Evolutionary conservation across 1,140 invertebrate species (phyloP).

Genomic region (Scaptomyza pallida): DNA sequence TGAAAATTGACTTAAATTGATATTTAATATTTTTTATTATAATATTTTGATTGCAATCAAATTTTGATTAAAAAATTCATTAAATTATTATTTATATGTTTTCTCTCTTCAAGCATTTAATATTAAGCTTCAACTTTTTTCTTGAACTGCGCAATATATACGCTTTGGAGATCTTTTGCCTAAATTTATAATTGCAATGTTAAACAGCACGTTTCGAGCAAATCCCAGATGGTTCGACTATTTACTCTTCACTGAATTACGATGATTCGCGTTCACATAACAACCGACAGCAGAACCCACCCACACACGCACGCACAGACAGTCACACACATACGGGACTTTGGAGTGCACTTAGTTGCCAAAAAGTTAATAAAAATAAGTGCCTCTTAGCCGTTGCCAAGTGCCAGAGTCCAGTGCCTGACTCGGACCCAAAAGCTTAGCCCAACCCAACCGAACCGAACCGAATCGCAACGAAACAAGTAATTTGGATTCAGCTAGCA

Average conservation of each 20-base stretch:
- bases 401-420: conserved; percentile 35
- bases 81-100: too few species aligned
- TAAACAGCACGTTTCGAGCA: conserved; percentile 26
- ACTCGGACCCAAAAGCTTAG: conserved; percentile 14
- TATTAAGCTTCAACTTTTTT: background rate
- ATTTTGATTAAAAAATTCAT: too few species aligned
- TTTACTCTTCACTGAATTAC: background rate
- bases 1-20: too few species aligned
- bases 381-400: conserved; percentile 68
- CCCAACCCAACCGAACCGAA: conserved; percentile 6
- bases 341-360: conserved; percentile 74
- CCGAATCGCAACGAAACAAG: background rate
- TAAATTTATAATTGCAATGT: conserved; percentile 42
- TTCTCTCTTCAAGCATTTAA: too few species aligned
- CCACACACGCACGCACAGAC: background rate
- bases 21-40: too few species aligned
- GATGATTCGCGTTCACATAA: conserved; percentile 37
- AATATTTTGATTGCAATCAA: too few species aligned
- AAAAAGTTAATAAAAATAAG: conserved; percentile 81
- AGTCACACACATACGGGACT: conserved; percentile 36
- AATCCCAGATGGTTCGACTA: background rate
- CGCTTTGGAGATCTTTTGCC: conserved; percentile 17
- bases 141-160: background rate
- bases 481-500: conserved; percentile 15
- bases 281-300: conserved; percentile 26